phyloP scores from a whole-genome alignment of 2,888 invertebrate genomes.

The Synanthedon formicaeformis region DNA sequence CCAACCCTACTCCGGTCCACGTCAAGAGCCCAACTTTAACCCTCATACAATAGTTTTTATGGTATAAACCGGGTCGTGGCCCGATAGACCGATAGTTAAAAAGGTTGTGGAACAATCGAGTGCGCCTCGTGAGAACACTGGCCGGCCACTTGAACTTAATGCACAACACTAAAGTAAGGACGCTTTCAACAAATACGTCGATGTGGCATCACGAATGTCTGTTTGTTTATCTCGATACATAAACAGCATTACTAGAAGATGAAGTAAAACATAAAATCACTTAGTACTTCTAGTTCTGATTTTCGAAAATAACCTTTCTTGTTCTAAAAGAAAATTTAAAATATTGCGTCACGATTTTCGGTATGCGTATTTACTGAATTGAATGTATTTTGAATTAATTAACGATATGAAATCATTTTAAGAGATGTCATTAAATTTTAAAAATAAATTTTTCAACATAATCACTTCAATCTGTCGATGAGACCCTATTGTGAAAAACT shows the following conservation, averaged over 20 bases:
- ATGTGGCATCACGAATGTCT: slow-evolving; percentile 29
- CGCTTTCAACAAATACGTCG: slow-evolving; percentile 11
- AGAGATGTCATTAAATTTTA: no score
- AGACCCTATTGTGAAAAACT: no score
- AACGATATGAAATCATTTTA: no score
- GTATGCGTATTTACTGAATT: no score
- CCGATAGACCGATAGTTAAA: slow-evolving; percentile 57
- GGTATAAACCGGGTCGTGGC: slow-evolving; percentile 39
- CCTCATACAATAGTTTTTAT: slow-evolving; percentile 19
- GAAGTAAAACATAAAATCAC: background rate
- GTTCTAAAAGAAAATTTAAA: no score
- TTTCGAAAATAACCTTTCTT: no score
- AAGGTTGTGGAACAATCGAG: slow-evolving; percentile 51
- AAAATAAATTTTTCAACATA: no score
- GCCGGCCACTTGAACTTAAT: slow-evolving; percentile 34
- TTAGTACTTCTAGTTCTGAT: no score
- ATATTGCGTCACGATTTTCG: no score
- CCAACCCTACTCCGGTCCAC: background rate
- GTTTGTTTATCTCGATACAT: slow-evolving; percentile 8
- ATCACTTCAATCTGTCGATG: no score
- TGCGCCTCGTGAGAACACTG: slow-evolving; percentile 51
- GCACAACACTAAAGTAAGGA: slow-evolving; percentile 17
- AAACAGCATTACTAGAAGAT: background rate
- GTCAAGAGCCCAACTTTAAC: slow-evolving; percentile 5
- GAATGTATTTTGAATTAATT: no score